phyloP scores from a whole-genome alignment of 2,888 invertebrate genomes.

The Yponomeuta sedellus region DNA sequence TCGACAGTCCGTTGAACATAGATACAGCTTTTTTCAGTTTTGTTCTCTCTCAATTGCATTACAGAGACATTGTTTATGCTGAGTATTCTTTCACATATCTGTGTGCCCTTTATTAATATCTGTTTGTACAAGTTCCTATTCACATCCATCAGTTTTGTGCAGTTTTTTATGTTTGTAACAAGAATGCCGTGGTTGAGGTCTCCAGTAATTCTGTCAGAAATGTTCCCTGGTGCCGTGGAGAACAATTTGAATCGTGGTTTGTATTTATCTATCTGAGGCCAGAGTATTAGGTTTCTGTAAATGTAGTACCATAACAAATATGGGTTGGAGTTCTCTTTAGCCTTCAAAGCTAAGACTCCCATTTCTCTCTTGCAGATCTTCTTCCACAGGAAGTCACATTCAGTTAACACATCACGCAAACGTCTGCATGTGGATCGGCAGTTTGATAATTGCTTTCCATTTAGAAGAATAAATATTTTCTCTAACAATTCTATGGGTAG shows the following conservation, averaged over 20 bases:
- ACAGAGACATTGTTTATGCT: neutral
- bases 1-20: neutral
- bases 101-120: slow-evolving; percentile 7
- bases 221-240: neutral
- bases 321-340: slow-evolving; percentile 46
- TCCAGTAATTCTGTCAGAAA: neutral
- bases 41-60: neutral
- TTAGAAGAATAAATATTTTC: slow-evolving; percentile 45
- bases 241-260: neutral
- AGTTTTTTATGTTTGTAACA: neutral
- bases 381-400: slow-evolving; percentile 47
- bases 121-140: neutral
- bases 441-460: slow-evolving; percentile 45
- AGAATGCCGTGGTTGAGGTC: slow-evolving; percentile 7
- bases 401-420: slow-evolving; percentile 50
- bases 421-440: slow-evolving; percentile 50
- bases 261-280: slow-evolving; percentile 34
- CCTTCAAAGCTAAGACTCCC: slow-evolving; percentile 45
- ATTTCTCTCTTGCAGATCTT: slow-evolving; percentile 44
- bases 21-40: neutral
- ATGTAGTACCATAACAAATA: slow-evolving; percentile 52
- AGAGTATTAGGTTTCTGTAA: slow-evolving; percentile 50
- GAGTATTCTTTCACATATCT: neutral
- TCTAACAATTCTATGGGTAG: slow-evolving; percentile 53
- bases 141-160: slow-evolving; percentile 7